Percentiles rank a stretch among this genome's conserved stretches.
These are phyloP conservation scores for Tipula helvola DNA, from an alignment of 2,888 invertebrate genomes.

Conservation along the genomic window DNA sequence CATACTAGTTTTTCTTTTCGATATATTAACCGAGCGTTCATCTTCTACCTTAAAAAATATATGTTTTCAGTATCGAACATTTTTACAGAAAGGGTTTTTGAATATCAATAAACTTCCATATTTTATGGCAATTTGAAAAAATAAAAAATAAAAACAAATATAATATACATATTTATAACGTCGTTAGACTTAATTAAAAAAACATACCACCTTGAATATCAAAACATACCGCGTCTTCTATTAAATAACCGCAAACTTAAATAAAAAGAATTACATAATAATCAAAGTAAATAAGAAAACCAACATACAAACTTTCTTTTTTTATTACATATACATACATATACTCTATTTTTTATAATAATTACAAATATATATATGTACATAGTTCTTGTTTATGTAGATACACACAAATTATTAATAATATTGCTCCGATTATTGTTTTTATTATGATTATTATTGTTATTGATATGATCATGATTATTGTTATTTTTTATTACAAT, in stretches of 20 bases:
- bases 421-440: neutral
- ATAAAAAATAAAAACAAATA: neutral
- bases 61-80: too few species aligned
- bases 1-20: too few species aligned
- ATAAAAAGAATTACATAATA: neutral
- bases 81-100: too few species aligned
- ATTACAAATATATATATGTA: neutral
- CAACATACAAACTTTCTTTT: neutral
- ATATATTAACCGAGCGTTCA: too few species aligned
- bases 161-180: neutral
- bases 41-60: too few species aligned
- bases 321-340: neutral
- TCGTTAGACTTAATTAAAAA: neutral
- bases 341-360: neutral
- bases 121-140: neutral
- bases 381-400: neutral
- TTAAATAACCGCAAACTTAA: neutral
- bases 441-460: slow-evolving; percentile 7
- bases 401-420: neutral
- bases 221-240: neutral
- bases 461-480: slow-evolving; percentile 7
- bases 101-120: neutral
- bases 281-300: neutral
- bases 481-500: neutral
- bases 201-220: neutral